phyloP scores from a whole-genome alignment of 2,113 vertebrate genomes.

The Tapirus terrestris region DNA sequence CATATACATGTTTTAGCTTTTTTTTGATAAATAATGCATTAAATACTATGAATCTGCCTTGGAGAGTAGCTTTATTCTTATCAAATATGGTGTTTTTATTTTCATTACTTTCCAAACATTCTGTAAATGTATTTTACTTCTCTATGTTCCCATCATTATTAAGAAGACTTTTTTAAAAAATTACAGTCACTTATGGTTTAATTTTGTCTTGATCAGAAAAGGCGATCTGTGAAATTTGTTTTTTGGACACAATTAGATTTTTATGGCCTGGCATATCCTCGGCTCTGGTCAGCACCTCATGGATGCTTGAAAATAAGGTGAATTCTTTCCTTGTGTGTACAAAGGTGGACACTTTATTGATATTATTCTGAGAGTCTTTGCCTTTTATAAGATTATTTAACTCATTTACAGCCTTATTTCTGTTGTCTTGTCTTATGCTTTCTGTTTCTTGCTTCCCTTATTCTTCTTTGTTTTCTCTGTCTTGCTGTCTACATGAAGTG shows the following conservation, averaged over 20 bases:
- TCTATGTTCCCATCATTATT: background rate
- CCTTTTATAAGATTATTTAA: background rate
- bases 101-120: background rate
- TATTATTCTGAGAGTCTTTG: background rate
- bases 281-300: rapidly evolving
- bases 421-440: background rate
- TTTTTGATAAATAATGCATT: background rate
- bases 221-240: too few relatives aligned
- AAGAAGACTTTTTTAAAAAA: background rate
- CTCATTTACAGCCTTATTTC: background rate
- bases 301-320: background rate
- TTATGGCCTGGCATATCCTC: rapidly evolving
- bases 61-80: background rate
- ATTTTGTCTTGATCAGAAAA: background rate
- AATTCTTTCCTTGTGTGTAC: background rate
- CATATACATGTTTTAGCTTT: background rate
- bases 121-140: background rate
- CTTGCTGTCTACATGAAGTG: background rate
- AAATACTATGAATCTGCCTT: background rate
- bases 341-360: background rate
- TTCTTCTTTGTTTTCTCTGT: background rate
- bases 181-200: background rate
- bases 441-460: background rate
- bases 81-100: background rate
- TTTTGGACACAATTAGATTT: background rate